Evolutionary conservation across 1,140 invertebrate genomes (phyloP).

Genomic region (Micrasema minimum): DNA sequence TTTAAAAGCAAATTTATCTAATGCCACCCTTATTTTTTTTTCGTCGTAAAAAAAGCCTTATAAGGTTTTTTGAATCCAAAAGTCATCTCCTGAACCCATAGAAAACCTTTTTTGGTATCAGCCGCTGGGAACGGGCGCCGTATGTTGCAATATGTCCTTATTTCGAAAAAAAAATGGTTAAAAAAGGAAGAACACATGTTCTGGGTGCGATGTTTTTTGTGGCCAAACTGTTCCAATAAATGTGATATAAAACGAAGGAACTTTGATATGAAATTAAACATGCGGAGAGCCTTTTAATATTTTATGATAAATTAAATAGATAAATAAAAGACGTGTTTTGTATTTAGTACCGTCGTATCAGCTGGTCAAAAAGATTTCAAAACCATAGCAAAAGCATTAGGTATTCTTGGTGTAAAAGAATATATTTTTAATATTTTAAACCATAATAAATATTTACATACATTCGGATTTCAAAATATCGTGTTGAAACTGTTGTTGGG

Average conservation of each 20-base stretch:
- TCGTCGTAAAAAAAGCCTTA: conserved; percentile 42
- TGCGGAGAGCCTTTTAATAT: neutral
- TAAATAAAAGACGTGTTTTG: too few species aligned
- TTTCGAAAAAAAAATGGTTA: conserved; percentile 2
- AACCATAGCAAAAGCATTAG: too few species aligned
- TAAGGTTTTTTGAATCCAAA: conserved; percentile 24
- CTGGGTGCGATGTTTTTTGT: conserved; percentile 29
- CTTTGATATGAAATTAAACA: conserved; percentile 36
- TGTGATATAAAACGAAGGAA: conserved; percentile 13
- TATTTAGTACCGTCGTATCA: too few species aligned
- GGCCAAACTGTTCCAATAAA: conserved; percentile 26
- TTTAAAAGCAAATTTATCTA: conserved; percentile 50
- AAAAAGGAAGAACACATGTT: conserved; percentile 26
- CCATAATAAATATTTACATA: too few species aligned
- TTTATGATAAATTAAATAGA: neutral
- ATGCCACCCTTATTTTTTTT: conserved; percentile 48
- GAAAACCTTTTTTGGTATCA: conserved; percentile 37
- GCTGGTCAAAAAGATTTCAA: too few species aligned
- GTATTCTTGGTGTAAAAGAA: too few species aligned
- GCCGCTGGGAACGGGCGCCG: conserved; percentile 43
- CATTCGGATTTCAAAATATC: too few species aligned
- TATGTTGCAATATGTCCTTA: conserved; percentile 42
- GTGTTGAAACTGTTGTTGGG: too few species aligned
- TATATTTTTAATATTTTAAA: too few species aligned
- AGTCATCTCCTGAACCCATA: conserved; percentile 32